A percentile compares a stretch with the other conserved stretches of the same genome.
Evolutionary conservation across 1,140 invertebrate genomes (phyloP).

Genomic region (Fopius arisanus): DNA sequence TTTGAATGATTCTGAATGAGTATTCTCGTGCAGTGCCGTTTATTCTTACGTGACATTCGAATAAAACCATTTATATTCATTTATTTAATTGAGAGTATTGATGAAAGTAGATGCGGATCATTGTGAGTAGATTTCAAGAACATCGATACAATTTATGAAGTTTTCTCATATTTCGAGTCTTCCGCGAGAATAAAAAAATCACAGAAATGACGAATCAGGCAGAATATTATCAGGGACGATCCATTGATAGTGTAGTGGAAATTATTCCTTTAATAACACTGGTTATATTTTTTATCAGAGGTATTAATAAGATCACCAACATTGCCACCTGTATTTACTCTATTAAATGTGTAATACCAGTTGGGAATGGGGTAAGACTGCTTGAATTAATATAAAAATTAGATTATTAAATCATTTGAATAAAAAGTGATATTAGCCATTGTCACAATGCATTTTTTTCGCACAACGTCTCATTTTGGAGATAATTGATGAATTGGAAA

Average conservation of each 20-base stretch:
- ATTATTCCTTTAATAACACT: background rate
- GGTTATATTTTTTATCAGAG: background rate
- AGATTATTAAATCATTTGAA: too few relatives aligned
- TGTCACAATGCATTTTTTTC: too few relatives aligned
- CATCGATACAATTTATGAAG: background rate
- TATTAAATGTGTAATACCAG: background rate
- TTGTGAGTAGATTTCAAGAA: background rate
- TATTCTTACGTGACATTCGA: background rate
- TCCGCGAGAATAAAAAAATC: background rate
- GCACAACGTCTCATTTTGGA: too few relatives aligned
- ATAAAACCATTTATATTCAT: background rate
- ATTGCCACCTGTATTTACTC: background rate
- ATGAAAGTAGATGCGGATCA: background rate
- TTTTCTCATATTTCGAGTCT: background rate
- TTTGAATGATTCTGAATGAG: background rate
- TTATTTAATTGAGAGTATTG: background rate
- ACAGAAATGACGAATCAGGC: background rate
- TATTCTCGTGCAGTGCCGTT: background rate
- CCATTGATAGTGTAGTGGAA: background rate
- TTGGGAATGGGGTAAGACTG: too few relatives aligned
- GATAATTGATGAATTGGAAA: too few relatives aligned
- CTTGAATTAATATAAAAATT: too few relatives aligned
- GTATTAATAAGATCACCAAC: background rate
- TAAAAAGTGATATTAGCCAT: too few relatives aligned
- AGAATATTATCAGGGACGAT: background rate